Evolutionary conservation across 1,140 invertebrate species (phyloP), one percentile per base, ranked within the genome.

Genomic region (Dendroctonus valens): DNA sequence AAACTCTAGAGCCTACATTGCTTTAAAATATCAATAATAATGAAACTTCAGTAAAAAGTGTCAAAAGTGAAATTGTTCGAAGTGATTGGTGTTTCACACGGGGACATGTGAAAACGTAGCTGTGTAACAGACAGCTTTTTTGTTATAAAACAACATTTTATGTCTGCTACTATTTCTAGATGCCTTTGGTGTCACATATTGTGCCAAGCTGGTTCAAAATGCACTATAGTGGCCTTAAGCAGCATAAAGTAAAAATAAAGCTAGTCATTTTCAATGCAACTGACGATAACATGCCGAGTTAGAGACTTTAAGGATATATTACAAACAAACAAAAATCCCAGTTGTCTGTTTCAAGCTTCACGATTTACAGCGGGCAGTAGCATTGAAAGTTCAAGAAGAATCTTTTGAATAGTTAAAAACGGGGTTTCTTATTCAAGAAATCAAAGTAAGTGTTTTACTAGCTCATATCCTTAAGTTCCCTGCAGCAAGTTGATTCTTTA

Each of bases 241-340:
- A 63, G 66, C 66, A 52, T 63, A 68, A 68, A 44, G 46, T 53
- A 57, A 68, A 68, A 49, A 26, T 26, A 26, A 65, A 15, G 57
- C 14, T 49, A 61, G 55, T 68, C 7, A 61, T 61, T 69, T 60
- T 60, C 61, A 64, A 75, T 75, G 74, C 74, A 72, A 70, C 74
- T 75, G 74, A 75, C 74, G 74, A 75, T 75, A 70, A 67, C 39
- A 26, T 26, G 26, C 26, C 26, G 26, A 26, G 26, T 26, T 26
- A 26, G 26, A 26, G 26, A 26, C 26, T 26, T 26, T 26, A 26
- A 26, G 26, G 26, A 26, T 26, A 26, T 26, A 26, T 26, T 26
- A 26, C 1, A 26, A 26, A 26, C n/a, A 26, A 26, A 1, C 26
- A 26, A 26, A 26, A 26, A 26, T 26, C 3, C 26, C 26, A 26